Conservation (phyloP, 2,888 invertebrate genomes). For the Brassicogethes aeneus region DNA sequence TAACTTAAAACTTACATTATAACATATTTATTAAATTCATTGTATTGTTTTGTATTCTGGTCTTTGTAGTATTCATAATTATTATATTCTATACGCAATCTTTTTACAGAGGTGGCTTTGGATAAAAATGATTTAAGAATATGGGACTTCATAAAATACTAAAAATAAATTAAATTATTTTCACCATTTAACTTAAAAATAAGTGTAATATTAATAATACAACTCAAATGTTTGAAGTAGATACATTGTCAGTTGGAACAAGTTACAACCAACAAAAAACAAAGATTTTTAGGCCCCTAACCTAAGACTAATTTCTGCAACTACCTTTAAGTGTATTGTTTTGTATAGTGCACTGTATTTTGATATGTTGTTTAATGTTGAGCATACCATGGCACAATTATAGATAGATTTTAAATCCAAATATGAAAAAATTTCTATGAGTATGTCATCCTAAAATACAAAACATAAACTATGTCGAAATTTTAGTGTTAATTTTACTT, state of each 20-base stretch:
- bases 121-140: slow-evolving; percentile 26
- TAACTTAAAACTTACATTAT: slow-evolving; percentile 21
- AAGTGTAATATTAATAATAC: too few species aligned
- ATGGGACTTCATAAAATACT: slow-evolving; percentile 26
- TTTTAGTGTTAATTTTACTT: slow-evolving; percentile 8
- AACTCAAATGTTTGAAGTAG: too few species aligned
- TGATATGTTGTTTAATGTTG: slow-evolving; percentile 25
- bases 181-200: slow-evolving; percentile 5
- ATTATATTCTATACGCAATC: slow-evolving; percentile 24
- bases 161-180: slow-evolving; percentile 16
- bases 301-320: background rate
- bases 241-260: too few species aligned
- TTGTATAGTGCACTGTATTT: slow-evolving; percentile 25
- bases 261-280: too few species aligned
- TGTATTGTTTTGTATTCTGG: slow-evolving; percentile 20
- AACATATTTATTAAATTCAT: slow-evolving; percentile 24
- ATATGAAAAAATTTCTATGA: slow-evolving; percentile 25
- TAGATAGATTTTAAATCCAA: slow-evolving; percentile 26
- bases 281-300: background rate
- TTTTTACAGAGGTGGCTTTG: slow-evolving; percentile 23
- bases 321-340: slow-evolving; percentile 26
- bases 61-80: background rate
- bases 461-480: slow-evolving; percentile 4
- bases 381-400: slow-evolving; percentile 26
- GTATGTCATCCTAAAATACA: slow-evolving; percentile 22